phyloP scores from a whole-genome alignment of 1,140 invertebrate genomes.

The Panagrolaimus sp. region DNA sequence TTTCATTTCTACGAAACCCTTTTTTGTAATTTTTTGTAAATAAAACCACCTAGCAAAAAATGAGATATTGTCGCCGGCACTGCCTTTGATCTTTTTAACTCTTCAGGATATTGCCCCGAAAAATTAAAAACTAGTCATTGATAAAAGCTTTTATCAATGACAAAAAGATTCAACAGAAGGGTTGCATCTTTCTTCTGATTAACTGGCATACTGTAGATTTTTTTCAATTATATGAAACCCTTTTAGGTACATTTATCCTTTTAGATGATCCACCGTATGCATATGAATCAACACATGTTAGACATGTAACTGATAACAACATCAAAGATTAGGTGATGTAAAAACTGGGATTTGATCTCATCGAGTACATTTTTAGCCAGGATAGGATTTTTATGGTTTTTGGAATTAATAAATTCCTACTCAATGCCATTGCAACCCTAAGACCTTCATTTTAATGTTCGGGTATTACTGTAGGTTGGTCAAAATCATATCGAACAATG shows the following conservation, averaged over 20 bases:
- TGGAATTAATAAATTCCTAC: conserved; percentile 87
- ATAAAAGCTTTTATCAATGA: conserved; percentile 74
- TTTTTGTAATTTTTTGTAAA: too few relatives aligned
- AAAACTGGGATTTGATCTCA: conserved; percentile 66
- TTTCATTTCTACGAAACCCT: too few relatives aligned
- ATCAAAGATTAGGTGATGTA: conserved; percentile 87
- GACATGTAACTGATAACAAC: conserved; percentile 97
- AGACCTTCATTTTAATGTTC: conserved; percentile 75
- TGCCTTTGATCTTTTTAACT: too few relatives aligned
- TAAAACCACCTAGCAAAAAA: too few relatives aligned
- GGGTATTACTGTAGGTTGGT: conserved; percentile 89
- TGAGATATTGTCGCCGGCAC: too few relatives aligned
- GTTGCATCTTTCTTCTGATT: conserved; percentile 61
- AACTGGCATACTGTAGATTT: not conserved
- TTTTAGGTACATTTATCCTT: conserved; percentile 72
- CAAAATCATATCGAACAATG: conserved; percentile 75
- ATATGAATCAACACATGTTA: conserved; percentile 90
- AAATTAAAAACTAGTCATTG: too few relatives aligned
- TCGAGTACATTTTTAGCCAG: conserved; percentile 80
- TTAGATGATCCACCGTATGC: conserved; percentile 99
- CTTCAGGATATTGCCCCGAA: too few relatives aligned
- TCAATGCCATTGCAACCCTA: conserved; percentile 71
- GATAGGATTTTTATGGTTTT: conserved; percentile 98
- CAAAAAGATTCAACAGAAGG: conserved; percentile 68
- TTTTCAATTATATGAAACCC: not conserved